Conservation (phyloP, 2,888 invertebrate species). For the Oligia strigilis region DNA sequence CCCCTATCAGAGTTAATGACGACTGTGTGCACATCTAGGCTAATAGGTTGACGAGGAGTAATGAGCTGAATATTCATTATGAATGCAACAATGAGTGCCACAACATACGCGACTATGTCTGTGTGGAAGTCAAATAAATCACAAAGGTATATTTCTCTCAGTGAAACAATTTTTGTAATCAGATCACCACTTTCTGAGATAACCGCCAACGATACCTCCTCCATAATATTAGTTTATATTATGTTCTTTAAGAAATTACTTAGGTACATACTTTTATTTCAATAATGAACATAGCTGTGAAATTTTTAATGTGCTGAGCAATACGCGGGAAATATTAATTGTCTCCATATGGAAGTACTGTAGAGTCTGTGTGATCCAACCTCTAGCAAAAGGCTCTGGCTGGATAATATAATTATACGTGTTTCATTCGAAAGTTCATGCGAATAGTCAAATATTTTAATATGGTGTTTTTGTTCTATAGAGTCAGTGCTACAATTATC, state of each 20-base stretch:
- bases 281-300: background rate
- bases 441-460: no score
- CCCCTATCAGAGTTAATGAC: background rate
- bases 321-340: background rate
- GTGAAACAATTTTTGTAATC: background rate
- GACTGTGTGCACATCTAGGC: conserved; percentile 14
- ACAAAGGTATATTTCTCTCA: background rate
- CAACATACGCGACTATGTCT: background rate
- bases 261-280: background rate
- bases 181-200: background rate
- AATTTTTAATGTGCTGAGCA: background rate
- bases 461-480: no score
- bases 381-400: no score
- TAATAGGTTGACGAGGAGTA: conserved; percentile 13
- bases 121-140: background rate
- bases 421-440: no score
- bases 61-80: conserved; percentile 27
- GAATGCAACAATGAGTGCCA: background rate
- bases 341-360: background rate
- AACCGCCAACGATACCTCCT: no score
- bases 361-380: no score
- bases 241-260: background rate
- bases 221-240: background rate
- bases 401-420: no score
- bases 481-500: no score